Evolutionary conservation across 2,888 invertebrate species (phyloP), one percentile per base, ranked within the genome.

Genomic region (Heliconius ismenius): DNA sequence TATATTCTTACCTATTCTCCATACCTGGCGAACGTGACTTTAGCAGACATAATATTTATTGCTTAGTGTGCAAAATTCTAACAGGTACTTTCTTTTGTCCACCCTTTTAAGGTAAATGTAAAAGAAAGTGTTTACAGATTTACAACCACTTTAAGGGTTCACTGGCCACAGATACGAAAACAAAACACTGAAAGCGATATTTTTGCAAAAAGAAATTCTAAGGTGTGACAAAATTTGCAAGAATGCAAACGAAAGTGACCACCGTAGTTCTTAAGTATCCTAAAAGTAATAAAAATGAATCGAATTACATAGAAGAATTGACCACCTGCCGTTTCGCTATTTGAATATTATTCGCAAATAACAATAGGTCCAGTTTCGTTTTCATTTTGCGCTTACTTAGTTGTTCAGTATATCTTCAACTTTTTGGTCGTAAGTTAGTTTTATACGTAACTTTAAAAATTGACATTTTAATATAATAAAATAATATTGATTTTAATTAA

Each of bases 291-390:
- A 78, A 79, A 79, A 85, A 90, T 58, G 28, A 74, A 79, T 79
- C 81, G 58, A 58, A 58, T 58, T 76, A 76, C 36, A 43, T 58
- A 76, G 63, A 80, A 91, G 88, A 91, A 90, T 88, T 84, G 90
- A 86, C 92, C 93, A 90, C 93, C 93, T 90, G 90, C 88, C 79
- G 92, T 87, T 89, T 81, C 79, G 80, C 83, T 81, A 90, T 92
- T 92, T 91, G 90, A 90, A 93, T 92, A 92, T 90, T 91, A 91
- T 93, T 92, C 87, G 91, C 90, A 86, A 87, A 85, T 81, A 82
- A 85, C 83, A 85, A 86, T 82, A 83, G 80, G 77, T 77, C 73
- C 73, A 79, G 86, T 88, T 91, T 91, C 90, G 86, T 83, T 92
- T 91, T 89, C 90, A 86, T 83, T 86, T 87, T 80, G 83, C 81